These are phyloP conservation scores for Falco novaeseelandiae DNA, from an alignment of 2,797 vertebrate genomes.

Conservation along the genomic window DNA sequence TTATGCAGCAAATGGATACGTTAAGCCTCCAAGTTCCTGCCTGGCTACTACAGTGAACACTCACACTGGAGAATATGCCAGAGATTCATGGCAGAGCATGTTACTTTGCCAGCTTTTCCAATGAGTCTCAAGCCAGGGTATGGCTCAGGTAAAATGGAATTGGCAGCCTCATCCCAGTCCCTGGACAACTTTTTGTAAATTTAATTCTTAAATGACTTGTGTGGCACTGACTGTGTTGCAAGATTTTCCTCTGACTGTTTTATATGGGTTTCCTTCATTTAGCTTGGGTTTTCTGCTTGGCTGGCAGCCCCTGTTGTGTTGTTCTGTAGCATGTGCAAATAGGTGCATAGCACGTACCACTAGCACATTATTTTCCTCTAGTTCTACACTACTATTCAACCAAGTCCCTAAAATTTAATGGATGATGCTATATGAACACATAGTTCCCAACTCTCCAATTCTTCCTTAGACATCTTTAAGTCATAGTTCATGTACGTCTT, in stretches of 20 bases:
- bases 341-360: neutral
- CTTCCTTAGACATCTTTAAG: neutral
- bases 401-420: neutral
- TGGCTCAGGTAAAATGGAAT: neutral
- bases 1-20: neutral
- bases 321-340: neutral
- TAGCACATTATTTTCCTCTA: neutral
- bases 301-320: neutral
- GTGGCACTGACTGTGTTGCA: neutral
- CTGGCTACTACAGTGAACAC: neutral
- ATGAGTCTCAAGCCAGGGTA: accelerated
- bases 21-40: neutral
- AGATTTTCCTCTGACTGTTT: neutral
- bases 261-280: neutral
- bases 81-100: accelerated
- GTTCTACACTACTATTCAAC: neutral
- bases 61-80: neutral
- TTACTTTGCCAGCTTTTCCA: neutral
- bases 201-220: neutral
- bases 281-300: neutral
- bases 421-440: neutral
- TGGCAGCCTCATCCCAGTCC: neutral
- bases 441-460: neutral
- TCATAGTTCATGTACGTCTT: neutral
- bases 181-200: neutral